A percentile compares a stretch with the other conserved stretches of the same genome.
Evolutionary conservation across 2,797 vertebrate genomes (phyloP).

Genomic region (Apogon hyalosoma): DNA sequence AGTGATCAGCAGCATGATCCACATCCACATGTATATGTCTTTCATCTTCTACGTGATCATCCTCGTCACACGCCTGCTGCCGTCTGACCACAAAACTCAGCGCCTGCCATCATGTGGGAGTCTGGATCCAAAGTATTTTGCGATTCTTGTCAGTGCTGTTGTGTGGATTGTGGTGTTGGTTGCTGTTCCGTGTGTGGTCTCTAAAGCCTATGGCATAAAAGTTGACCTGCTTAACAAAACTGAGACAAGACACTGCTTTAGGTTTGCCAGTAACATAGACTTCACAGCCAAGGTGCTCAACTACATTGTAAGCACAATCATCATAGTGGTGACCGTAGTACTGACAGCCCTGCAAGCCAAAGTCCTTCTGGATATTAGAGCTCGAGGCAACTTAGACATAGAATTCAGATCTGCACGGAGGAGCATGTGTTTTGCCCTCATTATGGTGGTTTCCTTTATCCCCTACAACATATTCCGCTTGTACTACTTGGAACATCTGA

Average conservation of each 20-base stretch:
- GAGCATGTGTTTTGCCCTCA: conserved; percentile 88
- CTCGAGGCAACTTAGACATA: conserved; percentile 83
- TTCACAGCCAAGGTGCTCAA: conserved; percentile 70
- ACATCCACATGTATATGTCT: conserved; percentile 93
- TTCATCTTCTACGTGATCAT: conserved; percentile 90
- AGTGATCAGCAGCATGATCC: conserved; percentile 89
- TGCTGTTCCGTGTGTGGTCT: conserved; percentile 65
- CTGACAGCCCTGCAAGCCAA: conserved; percentile 84
- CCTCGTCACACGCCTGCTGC: conserved; percentile 83
- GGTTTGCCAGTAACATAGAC: conserved; percentile 76
- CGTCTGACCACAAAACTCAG: conserved; percentile 67
- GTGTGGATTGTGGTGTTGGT: conserved; percentile 86
- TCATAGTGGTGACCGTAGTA: conserved; percentile 66
- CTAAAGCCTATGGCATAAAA: conserved; percentile 72
- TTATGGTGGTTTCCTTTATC: conserved; percentile 89
- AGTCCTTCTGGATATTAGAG: conserved; percentile 75
- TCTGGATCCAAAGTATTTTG: conserved; percentile 83
- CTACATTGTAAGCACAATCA: conserved; percentile 74
- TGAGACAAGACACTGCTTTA: conserved; percentile 78
- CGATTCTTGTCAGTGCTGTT: conserved; percentile 73
- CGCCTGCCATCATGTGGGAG: conserved; percentile 36
- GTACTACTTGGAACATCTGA: conserved; percentile 75
- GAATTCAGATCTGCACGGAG: conserved; percentile 92
- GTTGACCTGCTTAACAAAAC: rapidly evolving
- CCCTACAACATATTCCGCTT: conserved; percentile 91